phyloP scores from a whole-genome alignment of 2,797 vertebrate species.

The Amblyraja radiata region DNA sequence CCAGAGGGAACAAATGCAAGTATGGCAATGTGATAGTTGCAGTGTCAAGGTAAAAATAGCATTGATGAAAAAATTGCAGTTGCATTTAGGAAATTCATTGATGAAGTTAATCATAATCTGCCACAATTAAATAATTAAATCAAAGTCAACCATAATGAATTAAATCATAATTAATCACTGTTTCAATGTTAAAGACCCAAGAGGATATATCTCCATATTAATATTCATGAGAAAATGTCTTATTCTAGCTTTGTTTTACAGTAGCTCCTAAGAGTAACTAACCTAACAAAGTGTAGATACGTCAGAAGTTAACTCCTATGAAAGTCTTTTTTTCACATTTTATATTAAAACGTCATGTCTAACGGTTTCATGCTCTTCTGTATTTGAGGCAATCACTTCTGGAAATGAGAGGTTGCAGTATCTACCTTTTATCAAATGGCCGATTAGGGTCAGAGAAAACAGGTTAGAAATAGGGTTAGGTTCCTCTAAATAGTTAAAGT shows the following conservation, averaged over 20 bases:
- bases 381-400: background rate
- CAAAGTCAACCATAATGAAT: conserved; percentile 29
- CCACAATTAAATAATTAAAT: conserved; percentile 32
- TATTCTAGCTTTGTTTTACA: conserved; percentile 7
- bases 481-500: background rate
- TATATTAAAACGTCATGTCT: background rate
- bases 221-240: conserved; percentile 22
- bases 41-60: conserved; percentile 13
- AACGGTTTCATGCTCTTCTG: background rate
- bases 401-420: background rate
- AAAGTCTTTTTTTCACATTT: background rate
- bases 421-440: background rate
- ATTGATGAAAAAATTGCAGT: background rate
- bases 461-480: too few relatives aligned
- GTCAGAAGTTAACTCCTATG: background rate
- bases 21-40: background rate
- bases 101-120: conserved; percentile 32
- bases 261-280: background rate
- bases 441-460: background rate
- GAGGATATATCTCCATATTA: conserved; percentile 14
- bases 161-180: conserved; percentile 35
- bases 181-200: background rate
- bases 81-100: conserved; percentile 16
- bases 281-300: background rate
- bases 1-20: background rate